A percentile compares a stretch with the other conserved stretches of the same genome.
phyloP scores from a whole-genome alignment of 2,113 vertebrate genomes.

The Coryphaenoides rupestris region DNA sequence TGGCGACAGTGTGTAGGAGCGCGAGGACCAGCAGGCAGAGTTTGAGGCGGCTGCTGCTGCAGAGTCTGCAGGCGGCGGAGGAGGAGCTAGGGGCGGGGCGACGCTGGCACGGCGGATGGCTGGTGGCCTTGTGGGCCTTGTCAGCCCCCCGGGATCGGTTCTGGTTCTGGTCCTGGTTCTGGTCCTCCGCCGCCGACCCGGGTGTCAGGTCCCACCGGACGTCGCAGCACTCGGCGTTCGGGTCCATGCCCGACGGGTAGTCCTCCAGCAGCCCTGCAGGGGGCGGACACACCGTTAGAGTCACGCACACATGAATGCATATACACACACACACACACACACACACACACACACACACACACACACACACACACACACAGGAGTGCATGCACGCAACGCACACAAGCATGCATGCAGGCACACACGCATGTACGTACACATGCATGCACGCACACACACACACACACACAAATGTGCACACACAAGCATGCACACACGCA shows the following conservation, averaged over 20 bases:
- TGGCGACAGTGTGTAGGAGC: constrained; percentile 94
- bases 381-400: neutral
- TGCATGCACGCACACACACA: neutral
- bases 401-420: neutral
- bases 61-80: constrained; percentile 92
- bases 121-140: no score
- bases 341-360: neutral
- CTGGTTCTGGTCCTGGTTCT: no score
- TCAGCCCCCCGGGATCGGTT: constrained; percentile 80
- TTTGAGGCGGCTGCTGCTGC: constrained; percentile 92
- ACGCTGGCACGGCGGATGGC: constrained; percentile 86
- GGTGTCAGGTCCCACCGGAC: constrained; percentile 89
- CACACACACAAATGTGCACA: neutral
- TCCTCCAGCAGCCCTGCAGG: constrained; percentile 89
- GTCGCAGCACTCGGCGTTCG: constrained; percentile 94
- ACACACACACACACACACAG: neutral
- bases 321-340: neutral
- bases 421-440: neutral
- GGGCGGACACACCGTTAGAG: neutral
- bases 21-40: constrained; percentile 95
- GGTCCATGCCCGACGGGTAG: constrained; percentile 80
- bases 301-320: neutral
- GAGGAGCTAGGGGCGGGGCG: constrained; percentile 88
- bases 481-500: constrained; percentile 1
- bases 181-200: constrained; percentile 78